These are phyloP conservation scores for Pangasius larnaudii DNA, from an alignment of 2,797 vertebrate species.

Conservation along the genomic window DNA sequence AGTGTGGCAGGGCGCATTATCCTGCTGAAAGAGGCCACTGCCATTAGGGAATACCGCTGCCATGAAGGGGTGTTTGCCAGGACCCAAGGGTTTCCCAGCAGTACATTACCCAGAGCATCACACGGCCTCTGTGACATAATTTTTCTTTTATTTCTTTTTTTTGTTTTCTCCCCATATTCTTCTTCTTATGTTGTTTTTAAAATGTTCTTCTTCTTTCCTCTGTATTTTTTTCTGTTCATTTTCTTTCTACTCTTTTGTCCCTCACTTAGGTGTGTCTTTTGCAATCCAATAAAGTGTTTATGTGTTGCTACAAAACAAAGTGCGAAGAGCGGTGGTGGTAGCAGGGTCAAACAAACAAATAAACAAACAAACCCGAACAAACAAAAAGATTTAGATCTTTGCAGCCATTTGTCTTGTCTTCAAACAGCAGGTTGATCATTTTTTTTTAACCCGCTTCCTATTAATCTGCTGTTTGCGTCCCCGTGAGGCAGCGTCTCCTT, in stretches of 20 bases:
- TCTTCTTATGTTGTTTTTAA: too few relatives aligned
- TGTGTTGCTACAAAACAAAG: neutral
- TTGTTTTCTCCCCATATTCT: too few relatives aligned
- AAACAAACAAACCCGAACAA: neutral
- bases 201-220: neutral
- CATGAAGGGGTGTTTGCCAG: too few relatives aligned
- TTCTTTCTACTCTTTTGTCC: neutral
- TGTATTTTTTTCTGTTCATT: neutral
- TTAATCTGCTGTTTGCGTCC: conserved; percentile 54
- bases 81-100: too few relatives aligned
- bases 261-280: neutral
- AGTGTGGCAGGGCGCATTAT: too few relatives aligned
- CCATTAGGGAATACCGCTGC: too few relatives aligned
- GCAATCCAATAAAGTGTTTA: neutral
- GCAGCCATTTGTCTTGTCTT: conserved; percentile 11
- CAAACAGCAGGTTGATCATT: conserved; percentile 31
- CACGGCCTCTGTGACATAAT: too few relatives aligned
- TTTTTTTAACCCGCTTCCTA: conserved; percentile 43
- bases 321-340: neutral
- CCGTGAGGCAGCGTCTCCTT: conserved; percentile 26
- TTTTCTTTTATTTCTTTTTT: too few relatives aligned
- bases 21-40: too few relatives aligned
- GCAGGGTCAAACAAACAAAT: neutral
- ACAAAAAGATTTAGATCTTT: neutral
- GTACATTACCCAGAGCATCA: too few relatives aligned